Percentiles rank a stretch among this genome's conserved stretches.
Conservation (phyloP, 2,888 invertebrate genomes). For the Lacanobia oleracea region DNA sequence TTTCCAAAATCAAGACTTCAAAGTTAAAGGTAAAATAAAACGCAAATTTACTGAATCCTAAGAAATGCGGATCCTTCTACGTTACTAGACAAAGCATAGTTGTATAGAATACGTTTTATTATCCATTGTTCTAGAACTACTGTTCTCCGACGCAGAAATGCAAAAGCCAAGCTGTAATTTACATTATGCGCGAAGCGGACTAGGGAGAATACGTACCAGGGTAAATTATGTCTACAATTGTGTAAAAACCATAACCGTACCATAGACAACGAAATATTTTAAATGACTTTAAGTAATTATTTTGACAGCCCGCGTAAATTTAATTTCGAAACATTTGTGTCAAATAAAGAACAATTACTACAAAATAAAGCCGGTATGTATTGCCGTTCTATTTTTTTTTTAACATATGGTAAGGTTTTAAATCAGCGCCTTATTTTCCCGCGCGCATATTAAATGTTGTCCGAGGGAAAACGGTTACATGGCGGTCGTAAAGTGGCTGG, state of each 20-base stretch:
- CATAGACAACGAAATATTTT: conserved; percentile 18
- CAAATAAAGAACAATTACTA: conserved; percentile 18
- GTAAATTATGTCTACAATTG: conserved; percentile 18
- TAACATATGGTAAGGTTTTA: conserved; percentile 31
- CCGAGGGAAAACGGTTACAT: conserved; percentile 59
- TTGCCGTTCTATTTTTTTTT: conserved; percentile 11
- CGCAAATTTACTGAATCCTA: conserved; percentile 26
- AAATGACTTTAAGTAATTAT: conserved; percentile 4
- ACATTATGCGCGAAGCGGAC: conserved; percentile 55
- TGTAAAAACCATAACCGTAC: conserved; percentile 14
- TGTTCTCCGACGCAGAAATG: conserved; percentile 57
- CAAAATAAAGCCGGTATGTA: background rate
- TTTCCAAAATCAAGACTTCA: background rate
- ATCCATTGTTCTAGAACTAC: conserved; percentile 63
- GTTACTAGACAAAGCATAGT: conserved; percentile 36
- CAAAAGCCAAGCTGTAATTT: conserved; percentile 57
- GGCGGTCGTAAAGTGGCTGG: conserved; percentile 63
- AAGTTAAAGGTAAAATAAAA: background rate
- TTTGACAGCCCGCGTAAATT: conserved; percentile 14
- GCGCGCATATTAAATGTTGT: conserved; percentile 55
- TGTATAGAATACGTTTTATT: conserved; percentile 63
- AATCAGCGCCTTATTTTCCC: conserved; percentile 54
- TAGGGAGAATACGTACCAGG: conserved; percentile 17
- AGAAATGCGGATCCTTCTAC: conserved; percentile 31
- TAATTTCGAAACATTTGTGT: conserved; percentile 7